phyloP scores from a whole-genome alignment of 2,888 invertebrate genomes.

The Oscheius myriophilus region DNA sequence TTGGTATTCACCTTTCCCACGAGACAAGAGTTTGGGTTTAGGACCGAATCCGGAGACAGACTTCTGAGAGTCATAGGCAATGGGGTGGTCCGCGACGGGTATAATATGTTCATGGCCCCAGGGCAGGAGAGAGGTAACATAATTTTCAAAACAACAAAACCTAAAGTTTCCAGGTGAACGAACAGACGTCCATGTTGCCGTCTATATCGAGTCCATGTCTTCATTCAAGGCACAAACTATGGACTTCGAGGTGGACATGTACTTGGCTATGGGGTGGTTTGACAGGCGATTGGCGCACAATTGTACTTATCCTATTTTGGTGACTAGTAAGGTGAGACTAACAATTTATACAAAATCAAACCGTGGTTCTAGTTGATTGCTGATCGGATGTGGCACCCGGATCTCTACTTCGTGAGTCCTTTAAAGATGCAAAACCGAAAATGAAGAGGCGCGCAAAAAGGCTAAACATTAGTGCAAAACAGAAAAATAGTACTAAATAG shows the following conservation, averaged over 20 bases:
- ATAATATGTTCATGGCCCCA: conserved; percentile 69
- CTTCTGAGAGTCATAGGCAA: conserved; percentile 63
- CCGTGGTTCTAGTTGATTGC: conserved; percentile 46
- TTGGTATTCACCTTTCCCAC: conserved; percentile 43
- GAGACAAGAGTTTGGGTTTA: conserved; percentile 7
- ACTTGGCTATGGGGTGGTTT: conserved; percentile 70
- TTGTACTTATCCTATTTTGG: conserved; percentile 69
- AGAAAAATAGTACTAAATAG: too few species aligned
- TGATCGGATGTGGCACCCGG: conserved; percentile 66
- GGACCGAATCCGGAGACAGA: conserved; percentile 68
- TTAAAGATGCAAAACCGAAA: too few species aligned
- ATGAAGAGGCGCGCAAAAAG: too few species aligned
- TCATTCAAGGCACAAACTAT: conserved; percentile 71
- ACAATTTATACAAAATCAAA: too few species aligned
- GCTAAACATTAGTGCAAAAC: too few species aligned
- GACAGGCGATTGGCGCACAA: conserved; percentile 69
- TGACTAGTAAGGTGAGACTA: conserved; percentile 52
- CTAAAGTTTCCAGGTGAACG: conserved; percentile 41
- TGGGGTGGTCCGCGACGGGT: conserved; percentile 65
- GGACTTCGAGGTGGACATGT: conserved; percentile 71
- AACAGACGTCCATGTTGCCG: conserved; percentile 67
- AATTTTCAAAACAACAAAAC: neutral
- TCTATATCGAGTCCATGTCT: conserved; percentile 70
- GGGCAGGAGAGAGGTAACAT: conserved; percentile 55
- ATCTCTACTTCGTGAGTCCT: conserved; percentile 65